These are phyloP conservation scores for Papilio polytes DNA, from an alignment of 1,140 invertebrate genomes.

Conservation along the genomic window DNA sequence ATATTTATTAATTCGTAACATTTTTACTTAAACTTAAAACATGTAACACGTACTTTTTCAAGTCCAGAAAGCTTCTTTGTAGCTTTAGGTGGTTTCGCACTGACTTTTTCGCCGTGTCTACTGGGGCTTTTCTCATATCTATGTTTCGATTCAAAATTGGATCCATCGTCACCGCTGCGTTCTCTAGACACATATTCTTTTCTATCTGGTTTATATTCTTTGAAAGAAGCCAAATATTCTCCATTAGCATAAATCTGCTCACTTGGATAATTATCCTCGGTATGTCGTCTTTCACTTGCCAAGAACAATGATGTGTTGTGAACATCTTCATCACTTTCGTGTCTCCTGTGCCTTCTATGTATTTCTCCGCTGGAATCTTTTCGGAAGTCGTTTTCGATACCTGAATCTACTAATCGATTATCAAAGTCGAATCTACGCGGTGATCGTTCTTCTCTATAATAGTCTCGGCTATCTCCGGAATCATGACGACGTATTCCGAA, in stretches of 20 bases:
- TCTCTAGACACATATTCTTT: constrained; percentile 86
- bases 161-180: constrained; percentile 86
- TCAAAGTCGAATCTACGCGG: constrained; percentile 83
- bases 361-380: constrained; percentile 87
- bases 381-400: constrained; percentile 91
- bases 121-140: constrained; percentile 83
- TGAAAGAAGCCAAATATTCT: constrained; percentile 67
- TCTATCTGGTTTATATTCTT: constrained; percentile 70
- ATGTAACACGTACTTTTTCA: constrained; percentile 83
- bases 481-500: constrained; percentile 79
- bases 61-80: constrained; percentile 87
- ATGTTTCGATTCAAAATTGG: constrained; percentile 85
- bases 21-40: not conserved
- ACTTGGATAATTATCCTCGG: constrained; percentile 84
- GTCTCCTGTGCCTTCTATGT: constrained; percentile 66
- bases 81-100: constrained; percentile 85
- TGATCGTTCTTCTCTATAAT: constrained; percentile 77
- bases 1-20: not conserved
- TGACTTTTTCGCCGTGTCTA: constrained; percentile 78
- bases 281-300: constrained; percentile 87
- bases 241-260: constrained; percentile 79
- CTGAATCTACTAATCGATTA: constrained; percentile 89
- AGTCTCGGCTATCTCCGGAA: constrained; percentile 79
- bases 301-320: constrained; percentile 86
- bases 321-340: constrained; percentile 87